A percentile compares a stretch with the other conserved stretches of the same genome.
phyloP scores from a whole-genome alignment of 2,888 invertebrate genomes.

The Napeogenes inachia region DNA sequence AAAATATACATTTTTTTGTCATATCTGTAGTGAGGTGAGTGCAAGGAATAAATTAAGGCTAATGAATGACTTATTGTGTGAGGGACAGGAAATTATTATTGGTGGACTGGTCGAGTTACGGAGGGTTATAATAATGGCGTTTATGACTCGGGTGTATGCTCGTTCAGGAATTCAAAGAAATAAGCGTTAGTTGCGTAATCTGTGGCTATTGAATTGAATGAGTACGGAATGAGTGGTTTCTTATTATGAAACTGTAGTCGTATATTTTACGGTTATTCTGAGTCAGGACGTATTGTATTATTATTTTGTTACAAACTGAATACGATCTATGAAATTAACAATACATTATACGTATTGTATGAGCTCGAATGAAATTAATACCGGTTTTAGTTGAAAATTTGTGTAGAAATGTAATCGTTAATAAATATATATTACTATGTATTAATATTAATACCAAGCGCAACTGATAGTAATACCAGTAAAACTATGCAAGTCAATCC shows the following conservation, averaged over 20 bases:
- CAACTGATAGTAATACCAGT: too few relatives aligned
- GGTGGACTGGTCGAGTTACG: conserved; percentile 50
- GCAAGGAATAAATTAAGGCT: conserved; percentile 73
- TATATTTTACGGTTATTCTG: conserved; percentile 7
- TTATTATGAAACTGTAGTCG: conserved; percentile 1
- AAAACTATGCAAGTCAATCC: conserved; percentile 16
- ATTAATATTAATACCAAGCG: too few relatives aligned
- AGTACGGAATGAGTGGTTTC: conserved; percentile 3
- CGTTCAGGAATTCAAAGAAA: conserved; percentile 21
- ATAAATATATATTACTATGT: too few relatives aligned
- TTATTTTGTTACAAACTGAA: too few relatives aligned
- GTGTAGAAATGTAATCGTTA: too few relatives aligned
- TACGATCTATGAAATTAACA: too few relatives aligned
- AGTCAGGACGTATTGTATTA: neutral
- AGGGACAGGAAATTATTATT: conserved; percentile 74
- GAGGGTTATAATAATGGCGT: conserved; percentile 36
- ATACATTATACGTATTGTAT: too few relatives aligned
- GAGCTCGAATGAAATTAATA: too few relatives aligned
- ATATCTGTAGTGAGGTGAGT: conserved; percentile 57
- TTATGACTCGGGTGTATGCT: conserved; percentile 7
- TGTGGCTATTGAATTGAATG: conserved; percentile 8
- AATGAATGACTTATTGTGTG: conserved; percentile 74
- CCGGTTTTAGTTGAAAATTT: too few relatives aligned
- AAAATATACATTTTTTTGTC: conserved; percentile 35
- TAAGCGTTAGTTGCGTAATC: conserved; percentile 15